Evolutionary conservation across 2,113 vertebrate genomes (phyloP), one percentile per base, ranked within the genome.

Genomic region (Tychaedon coryphoeus): DNA sequence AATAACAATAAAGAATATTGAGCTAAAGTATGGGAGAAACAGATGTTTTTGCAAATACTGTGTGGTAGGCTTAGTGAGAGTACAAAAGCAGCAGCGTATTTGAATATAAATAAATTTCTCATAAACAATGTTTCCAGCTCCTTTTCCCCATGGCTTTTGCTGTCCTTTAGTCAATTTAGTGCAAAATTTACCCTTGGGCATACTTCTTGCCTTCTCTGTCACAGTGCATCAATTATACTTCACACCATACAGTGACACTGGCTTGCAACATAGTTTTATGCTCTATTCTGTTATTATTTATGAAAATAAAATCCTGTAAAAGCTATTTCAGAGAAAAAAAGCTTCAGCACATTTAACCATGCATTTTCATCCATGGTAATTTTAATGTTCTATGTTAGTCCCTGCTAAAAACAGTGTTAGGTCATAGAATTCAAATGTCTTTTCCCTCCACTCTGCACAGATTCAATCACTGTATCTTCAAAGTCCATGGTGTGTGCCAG

Each of bases 31-130:
- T 34, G 8, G 31, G 34, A 84, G 67, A 95, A 92, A 80, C 86
- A 94, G 84, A 91, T 93, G 89, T 92, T 96, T 95, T 92, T 76
- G 36, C 77, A 95, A 96, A 92, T 76, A 93, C n/a, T 84, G 40
- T 65, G 25, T 58, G 31, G 86, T 76, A 72, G 57, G 42, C 87
- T 96, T 78, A 88, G 34, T 70, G 34, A 90, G 33, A 83, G 38
- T 69, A 93, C 14, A 87, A 82, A 94, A 92, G 36, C 53, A 43
- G 64, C 22, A 95, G 22, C 26, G 56, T 73, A 83, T 93, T 91
- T 77, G 61, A 95, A 82, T 94, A 91, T 67, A 86, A 96, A 92
- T 73, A 95, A 95, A 96, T 60, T 57, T 87, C 28, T 91, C 2
- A 1, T 78, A 88, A 91, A 58, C 24, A 71, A 23, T 40, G 14